Base-by-base conservation (phyloP, 2,888 invertebrate genomes). In the Camptogramma bilineatum region DNA sequence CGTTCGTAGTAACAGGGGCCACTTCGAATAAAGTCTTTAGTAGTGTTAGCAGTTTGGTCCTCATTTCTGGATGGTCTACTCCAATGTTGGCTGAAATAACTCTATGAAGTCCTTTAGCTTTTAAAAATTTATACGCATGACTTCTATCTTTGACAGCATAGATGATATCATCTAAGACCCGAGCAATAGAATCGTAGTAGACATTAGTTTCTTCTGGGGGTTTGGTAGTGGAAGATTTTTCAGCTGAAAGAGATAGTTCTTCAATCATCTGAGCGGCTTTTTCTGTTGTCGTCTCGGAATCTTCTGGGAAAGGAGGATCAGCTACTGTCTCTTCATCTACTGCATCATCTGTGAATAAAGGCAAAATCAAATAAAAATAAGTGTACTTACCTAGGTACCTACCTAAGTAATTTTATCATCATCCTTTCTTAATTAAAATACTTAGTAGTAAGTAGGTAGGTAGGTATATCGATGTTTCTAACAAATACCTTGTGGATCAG, bases 21-120 rank as follows among this genome's bases (percentile, higher is more conserved):
- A 81, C 68, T 0, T 82, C 73, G 18, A 90, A 87, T 0, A 91
- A 61, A 1, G 68, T 72, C 68, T 87, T 87, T 0, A 84, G 63
- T 21, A 90, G 57, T 0, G 78, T 62, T 0, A 91, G 66, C 0
- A 86, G 64, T 16, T 77, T 77, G 0, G 69, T 74, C 68, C 82
- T 82, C 1, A 91, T 47, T 18, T 79, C 76, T 1, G 71, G 48
- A 52, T 84, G 62, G 3, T 74, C 57, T 1, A 71, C 70, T 21
- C 47, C 58, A 0, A 90, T 67, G 62, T 82, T 77, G 0, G 77
- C 75, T 0, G 77, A 69, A 1, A 90, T 66, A 3, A 86, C 68
- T 71, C 84, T 78, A 9, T 84, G 76, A 1, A 90, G 66, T 0
- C 90, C 90, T 54, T 84, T 84, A 0, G 74, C 78, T 69, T 82